Conservation (phyloP, 1,140 invertebrate species). For the Eciton burchellii region DNA sequence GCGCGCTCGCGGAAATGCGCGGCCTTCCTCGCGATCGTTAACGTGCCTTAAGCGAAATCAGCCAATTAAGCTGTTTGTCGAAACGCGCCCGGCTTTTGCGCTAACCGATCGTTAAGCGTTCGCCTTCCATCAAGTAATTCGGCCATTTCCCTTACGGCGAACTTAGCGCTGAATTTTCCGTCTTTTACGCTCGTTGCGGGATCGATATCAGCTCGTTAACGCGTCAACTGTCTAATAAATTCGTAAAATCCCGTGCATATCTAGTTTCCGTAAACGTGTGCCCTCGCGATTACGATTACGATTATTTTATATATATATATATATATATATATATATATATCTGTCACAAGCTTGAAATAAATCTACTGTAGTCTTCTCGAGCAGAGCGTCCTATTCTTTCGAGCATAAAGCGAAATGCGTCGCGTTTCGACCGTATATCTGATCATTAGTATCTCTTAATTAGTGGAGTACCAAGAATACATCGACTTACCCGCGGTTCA, state of each 20-base stretch:
- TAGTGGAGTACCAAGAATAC: conserved; percentile 21
- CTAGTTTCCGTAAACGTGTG: not conserved
- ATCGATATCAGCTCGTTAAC: conserved; percentile 9
- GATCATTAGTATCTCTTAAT: conserved; percentile 33
- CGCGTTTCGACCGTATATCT: not conserved
- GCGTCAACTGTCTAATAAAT: not conserved
- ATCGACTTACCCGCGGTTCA: conserved; percentile 90
- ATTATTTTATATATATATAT: no score
- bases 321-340: no score
- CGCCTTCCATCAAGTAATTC: not conserved
- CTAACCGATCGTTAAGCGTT: conserved; percentile 21
- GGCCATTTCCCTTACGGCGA: not conserved
- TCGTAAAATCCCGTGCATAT: not conserved
- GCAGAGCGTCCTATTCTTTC: conserved; percentile 5
- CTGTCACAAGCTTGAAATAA: not conserved
- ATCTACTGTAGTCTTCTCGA: not conserved
- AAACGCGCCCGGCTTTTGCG: conserved; percentile 14
- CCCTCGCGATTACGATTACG: not conserved
- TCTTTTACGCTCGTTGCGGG: not conserved
- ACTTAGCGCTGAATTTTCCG: not conserved
- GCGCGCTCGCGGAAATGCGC: not conserved
- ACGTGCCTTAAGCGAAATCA: not conserved
- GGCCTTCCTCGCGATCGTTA: not conserved
- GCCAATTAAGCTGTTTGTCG: conserved; percentile 28
- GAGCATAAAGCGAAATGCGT: conserved; percentile 2